These are phyloP conservation scores for Coregonus suidteri DNA, from an alignment of 2,797 vertebrate genomes.

Conservation along the genomic window DNA sequence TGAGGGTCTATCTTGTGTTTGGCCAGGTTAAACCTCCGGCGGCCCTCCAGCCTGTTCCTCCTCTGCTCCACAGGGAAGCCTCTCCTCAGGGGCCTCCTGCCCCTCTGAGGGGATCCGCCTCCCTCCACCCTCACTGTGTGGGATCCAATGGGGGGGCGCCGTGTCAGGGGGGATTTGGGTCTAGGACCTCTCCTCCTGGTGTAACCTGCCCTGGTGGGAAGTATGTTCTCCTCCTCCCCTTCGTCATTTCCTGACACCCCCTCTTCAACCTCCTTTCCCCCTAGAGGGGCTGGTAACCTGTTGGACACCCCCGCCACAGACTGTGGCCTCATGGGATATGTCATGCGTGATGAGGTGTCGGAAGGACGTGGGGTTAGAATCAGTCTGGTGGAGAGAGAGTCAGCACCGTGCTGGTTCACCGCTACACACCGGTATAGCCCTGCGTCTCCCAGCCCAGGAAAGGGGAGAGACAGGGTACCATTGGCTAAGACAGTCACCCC, in stretches of 20 bases:
- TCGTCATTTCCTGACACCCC: slow-evolving; percentile 13
- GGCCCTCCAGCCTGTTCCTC: slow-evolving; percentile 77
- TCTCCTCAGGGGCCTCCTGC: slow-evolving; percentile 22
- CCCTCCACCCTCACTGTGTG: slow-evolving; percentile 44
- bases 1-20: slow-evolving; percentile 88
- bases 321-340: slow-evolving; percentile 68
- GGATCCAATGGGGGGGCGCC: slow-evolving; percentile 43
- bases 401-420: slow-evolving; percentile 82
- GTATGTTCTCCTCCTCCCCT: slow-evolving; percentile 21
- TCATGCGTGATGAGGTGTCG: slow-evolving; percentile 46
- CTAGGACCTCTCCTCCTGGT: slow-evolving; percentile 29
- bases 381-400: slow-evolving; percentile 77
- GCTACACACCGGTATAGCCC: slow-evolving; percentile 89
- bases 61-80: slow-evolving; percentile 70
- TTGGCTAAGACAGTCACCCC: slow-evolving; percentile 71
- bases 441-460: slow-evolving; percentile 71
- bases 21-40: slow-evolving; percentile 78
- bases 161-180: slow-evolving; percentile 36
- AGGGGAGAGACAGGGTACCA: slow-evolving; percentile 81
- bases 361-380: slow-evolving; percentile 71
- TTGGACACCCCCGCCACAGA: slow-evolving; percentile 69
- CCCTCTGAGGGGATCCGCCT: background rate
- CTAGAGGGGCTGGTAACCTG: slow-evolving; percentile 68
- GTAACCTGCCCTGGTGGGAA: background rate
- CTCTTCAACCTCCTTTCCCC: slow-evolving; percentile 83